Base-by-base conservation (phyloP, 2,113 vertebrate species). In the Tetrax tetrax region DNA sequence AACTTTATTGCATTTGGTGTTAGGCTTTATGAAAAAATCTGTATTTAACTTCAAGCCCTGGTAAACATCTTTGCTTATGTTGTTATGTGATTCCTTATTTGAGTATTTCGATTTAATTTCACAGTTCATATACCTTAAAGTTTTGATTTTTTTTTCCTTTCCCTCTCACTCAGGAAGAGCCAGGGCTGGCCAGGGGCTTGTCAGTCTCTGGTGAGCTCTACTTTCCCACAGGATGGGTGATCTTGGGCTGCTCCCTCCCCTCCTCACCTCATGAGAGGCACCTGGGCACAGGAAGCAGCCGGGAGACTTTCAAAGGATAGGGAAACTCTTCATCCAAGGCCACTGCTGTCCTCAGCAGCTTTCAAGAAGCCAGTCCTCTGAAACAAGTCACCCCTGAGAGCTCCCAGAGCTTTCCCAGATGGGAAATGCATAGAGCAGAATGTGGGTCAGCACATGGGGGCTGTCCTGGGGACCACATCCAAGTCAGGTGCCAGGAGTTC, bases 1-100 rank as follows among this genome's bases (percentile, higher is more conserved):
- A 98, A 97, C 98, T 98, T 97, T 97, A 97, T 95, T 98, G 97
- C 96, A 17, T 96, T 95, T 95, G 97, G 96, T 98, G 97, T 98
- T 97, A 96, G 97, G 87, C 97, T 97, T 97, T 98, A 98, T 97
- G 97, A 97, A 98, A 98, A 98, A 98, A 97, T 96, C 98, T 98
- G 98, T 98, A 98, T 98, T 98, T 98, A 98, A 98, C 98, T 98
- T 98, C 98, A 98, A 98, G 98, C 96, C 98, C 98, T 97, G 97
- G 97, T 98, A 98, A 98, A 98, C 98, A 98, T 97, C 98, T 98
- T 97, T 98, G 98, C 97, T 97, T 98, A 96, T 97, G 98, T 98
- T 98, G 97, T 98, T 97, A 95, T 97, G 98, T 64, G 96, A 96
- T 97, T 98, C 97, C 97, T 98, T 98, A 98, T 98, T 98, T 97